Evolutionary conservation across 1,140 invertebrate species (phyloP), one percentile per base, ranked within the genome.

Genomic region (Ganaspis sp.): DNA sequence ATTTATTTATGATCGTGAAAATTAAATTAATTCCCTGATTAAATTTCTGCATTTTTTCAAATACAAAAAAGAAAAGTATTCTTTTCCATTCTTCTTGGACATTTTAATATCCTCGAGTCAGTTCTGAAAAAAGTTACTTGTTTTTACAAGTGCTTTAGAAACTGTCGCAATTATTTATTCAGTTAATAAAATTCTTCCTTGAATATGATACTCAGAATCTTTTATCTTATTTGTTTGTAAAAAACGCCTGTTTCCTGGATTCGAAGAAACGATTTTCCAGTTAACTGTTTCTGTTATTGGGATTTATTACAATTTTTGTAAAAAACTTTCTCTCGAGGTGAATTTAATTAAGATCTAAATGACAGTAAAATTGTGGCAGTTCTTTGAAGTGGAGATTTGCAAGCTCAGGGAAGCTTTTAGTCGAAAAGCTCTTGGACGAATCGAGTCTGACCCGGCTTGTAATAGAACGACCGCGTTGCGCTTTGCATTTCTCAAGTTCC

Each of bases 401-500:
- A 29, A 64, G 58, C 26, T 64, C 23, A n/a, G 26, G 15, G 23
- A 64, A n/a, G 58, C 26, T 64, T 49, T 64, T 64, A 64, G 58
- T 34, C 58, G 21, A 23, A 64, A 64, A 64, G n/a, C n/a, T 64
- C 54, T 64, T 64, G 54, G 23, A 64, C 54, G 54, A 64, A 64
- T 64, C 21, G 23, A 29, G 58, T 64, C 58, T 64, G 58, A 64
- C 58, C 58, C 58, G 58, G 58, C 58, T 64, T 64, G 23, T 26
- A 64, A 64, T 64, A 64, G 58, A 64, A 64, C 58, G 58, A 29
- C 58, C 58, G 72, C 45, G 45, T 54, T 73, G 17, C 49, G 49
- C 53, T 73, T 73, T 73, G 72, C 72, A 73, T 73, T 73, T 15
- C 72, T 73, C 23, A 19, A 26, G 34, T 38, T 40, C 40, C 69